Percentiles rank a stretch among this genome's conserved stretches.
These are phyloP conservation scores for Lasiurus borealis DNA, from an alignment of 2,113 vertebrate genomes.

Conservation along the genomic window DNA sequence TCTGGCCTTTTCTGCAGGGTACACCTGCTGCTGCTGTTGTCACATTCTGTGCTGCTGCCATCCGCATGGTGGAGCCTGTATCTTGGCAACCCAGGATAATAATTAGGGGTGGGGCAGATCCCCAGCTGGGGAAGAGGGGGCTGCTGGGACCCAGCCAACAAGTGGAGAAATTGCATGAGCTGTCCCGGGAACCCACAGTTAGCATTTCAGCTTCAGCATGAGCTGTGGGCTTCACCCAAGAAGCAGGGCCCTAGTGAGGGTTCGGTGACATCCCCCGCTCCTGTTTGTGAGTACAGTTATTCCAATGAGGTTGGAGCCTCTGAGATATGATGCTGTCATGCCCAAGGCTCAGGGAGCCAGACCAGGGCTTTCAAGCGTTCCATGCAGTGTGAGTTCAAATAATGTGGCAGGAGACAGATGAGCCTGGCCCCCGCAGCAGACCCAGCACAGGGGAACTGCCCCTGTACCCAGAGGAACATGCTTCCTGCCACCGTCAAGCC, in stretches of 20 bases:
- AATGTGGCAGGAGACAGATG: background rate
- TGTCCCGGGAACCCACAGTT: constrained; percentile 58
- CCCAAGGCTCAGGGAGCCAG: background rate
- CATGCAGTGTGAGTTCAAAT: background rate
- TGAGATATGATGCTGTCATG: background rate
- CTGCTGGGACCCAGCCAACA: constrained; percentile 64
- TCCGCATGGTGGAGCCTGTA: constrained; percentile 81
- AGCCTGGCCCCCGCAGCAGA: background rate
- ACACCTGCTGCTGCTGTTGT: constrained; percentile 88
- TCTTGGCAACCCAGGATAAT: constrained; percentile 78
- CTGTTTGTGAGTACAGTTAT: background rate
- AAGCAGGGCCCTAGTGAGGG: background rate
- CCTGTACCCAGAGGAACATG: too few species aligned
- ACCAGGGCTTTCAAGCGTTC: background rate
- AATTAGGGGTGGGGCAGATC: constrained; percentile 81
- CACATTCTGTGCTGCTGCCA: constrained; percentile 83
- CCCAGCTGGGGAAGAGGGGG: constrained; percentile 78
- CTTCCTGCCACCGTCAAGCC: background rate
- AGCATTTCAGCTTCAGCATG: background rate
- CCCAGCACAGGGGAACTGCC: background rate
- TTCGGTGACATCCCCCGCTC: background rate
- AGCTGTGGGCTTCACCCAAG: constrained; percentile 5
- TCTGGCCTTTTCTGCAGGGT: constrained; percentile 86
- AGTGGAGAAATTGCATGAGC: constrained; percentile 77
- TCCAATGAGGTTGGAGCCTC: background rate